Conservation (phyloP, 2,888 invertebrate genomes). For the Spodoptera exigua region DNA sequence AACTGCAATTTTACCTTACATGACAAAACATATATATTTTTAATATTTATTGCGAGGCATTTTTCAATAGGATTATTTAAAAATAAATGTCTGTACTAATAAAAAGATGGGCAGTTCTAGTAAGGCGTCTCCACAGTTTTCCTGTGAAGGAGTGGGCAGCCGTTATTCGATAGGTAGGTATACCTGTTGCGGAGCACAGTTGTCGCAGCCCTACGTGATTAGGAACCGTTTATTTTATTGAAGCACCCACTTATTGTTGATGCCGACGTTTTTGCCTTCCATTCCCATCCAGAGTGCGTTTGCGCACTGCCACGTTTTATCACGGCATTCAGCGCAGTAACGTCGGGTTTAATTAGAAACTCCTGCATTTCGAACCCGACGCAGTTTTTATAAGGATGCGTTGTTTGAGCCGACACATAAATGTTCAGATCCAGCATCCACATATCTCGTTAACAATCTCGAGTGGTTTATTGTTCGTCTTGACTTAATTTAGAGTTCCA, state of each 20-base stretch:
- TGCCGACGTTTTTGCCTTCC: slow-evolving; percentile 70
- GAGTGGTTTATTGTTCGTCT: slow-evolving; percentile 26
- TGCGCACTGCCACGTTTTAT: slow-evolving; percentile 67
- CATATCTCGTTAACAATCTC: slow-evolving; percentile 24
- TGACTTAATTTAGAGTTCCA: slow-evolving; percentile 27
- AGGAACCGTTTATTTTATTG: slow-evolving; percentile 81
- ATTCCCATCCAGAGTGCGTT: slow-evolving; percentile 66
- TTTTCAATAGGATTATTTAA: neutral
- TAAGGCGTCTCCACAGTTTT: slow-evolving; percentile 49
- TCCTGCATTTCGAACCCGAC: slow-evolving; percentile 61
- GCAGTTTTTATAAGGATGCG: slow-evolving; percentile 41
- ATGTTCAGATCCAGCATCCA: slow-evolving; percentile 31
- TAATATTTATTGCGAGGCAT: too few relatives aligned
- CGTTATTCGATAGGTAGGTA: slow-evolving; percentile 53
- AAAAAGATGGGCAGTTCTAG: too few relatives aligned
- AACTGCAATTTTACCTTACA: too few relatives aligned
- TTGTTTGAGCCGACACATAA: slow-evolving; percentile 32
- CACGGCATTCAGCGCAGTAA: slow-evolving; percentile 66
- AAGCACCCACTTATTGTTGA: slow-evolving; percentile 75
- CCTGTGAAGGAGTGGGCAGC: slow-evolving; percentile 36
- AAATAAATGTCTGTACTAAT: neutral
- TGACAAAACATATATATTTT: too few relatives aligned
- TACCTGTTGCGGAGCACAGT: slow-evolving; percentile 57
- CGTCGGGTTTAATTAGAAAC: slow-evolving; percentile 72
- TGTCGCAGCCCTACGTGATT: slow-evolving; percentile 68